phyloP scores from a whole-genome alignment of 2,113 vertebrate species.

The Dendropsophus ebraccatus region DNA sequence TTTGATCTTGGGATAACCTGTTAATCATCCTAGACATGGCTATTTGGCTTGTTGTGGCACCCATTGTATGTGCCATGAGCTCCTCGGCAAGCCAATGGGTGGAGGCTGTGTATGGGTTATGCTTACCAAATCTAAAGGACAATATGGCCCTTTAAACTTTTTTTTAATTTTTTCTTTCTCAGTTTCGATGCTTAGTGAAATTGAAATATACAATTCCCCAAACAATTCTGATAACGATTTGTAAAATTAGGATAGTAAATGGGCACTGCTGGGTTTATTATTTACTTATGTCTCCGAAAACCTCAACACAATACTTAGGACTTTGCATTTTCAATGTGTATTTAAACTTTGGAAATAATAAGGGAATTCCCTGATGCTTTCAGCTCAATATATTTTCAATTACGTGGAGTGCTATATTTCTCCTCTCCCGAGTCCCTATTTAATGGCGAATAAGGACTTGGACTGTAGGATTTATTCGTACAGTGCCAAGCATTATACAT shows the following conservation, averaged over 20 bases:
- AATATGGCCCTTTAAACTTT: neutral
- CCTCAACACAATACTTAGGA: constrained; percentile 21
- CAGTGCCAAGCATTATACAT: constrained; percentile 43
- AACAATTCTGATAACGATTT: constrained; percentile 21
- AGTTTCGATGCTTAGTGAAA: neutral
- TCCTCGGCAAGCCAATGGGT: too few species aligned
- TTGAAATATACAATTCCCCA: constrained; percentile 4
- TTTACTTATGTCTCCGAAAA: constrained; percentile 20
- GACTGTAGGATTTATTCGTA: constrained; percentile 32
- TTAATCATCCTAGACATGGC: too few species aligned
- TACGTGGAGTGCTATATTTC: constrained; percentile 11
- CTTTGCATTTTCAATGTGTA: constrained; percentile 35
- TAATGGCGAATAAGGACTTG: constrained; percentile 44
- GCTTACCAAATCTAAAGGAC: neutral
- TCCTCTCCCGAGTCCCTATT: constrained; percentile 15
- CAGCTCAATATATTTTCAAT: constrained; percentile 53
- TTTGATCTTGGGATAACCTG: neutral
- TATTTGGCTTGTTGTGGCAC: neutral
- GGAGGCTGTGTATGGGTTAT: neutral
- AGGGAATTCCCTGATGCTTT: constrained; percentile 26
- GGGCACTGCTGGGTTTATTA: constrained; percentile 1
- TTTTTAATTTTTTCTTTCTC: neutral
- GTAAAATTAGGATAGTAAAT: constrained; percentile 20
- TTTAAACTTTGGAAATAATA: constrained; percentile 41
- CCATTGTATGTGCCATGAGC: neutral